A percentile compares a stretch with the other conserved stretches of the same genome.
Evolutionary conservation across 2,113 vertebrate genomes (phyloP).

Genomic region (Antigone vipio): DNA sequence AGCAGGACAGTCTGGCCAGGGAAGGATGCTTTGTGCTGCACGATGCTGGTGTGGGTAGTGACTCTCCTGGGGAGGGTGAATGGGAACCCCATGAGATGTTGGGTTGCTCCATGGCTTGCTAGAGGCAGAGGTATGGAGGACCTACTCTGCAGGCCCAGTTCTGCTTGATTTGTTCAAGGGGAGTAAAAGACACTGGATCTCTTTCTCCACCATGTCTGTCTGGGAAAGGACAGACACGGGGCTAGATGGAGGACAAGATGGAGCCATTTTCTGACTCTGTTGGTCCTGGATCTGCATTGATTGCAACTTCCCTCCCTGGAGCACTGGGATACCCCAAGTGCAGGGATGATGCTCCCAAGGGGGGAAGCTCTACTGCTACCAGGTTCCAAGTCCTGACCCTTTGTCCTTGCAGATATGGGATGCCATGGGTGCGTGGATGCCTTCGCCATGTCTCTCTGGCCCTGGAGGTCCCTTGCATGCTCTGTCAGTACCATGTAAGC

Average conservation of each 20-base stretch:
- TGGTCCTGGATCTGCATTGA: neutral
- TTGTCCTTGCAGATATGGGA: neutral
- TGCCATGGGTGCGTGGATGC: neutral
- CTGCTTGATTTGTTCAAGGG: neutral
- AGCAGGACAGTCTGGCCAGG: neutral
- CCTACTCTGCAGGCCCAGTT: neutral
- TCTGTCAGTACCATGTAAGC: neutral
- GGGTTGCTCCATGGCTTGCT: neutral
- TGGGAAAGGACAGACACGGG: neutral
- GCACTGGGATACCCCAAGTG: neutral
- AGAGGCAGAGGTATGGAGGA: neutral
- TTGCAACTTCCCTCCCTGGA: neutral
- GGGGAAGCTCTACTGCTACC: neutral
- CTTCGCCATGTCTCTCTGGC: neutral
- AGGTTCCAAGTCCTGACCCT: neutral
- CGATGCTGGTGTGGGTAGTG: neutral
- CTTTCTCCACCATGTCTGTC: neutral
- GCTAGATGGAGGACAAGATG: neutral
- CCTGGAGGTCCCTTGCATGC: neutral
- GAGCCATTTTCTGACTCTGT: neutral
- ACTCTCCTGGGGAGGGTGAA: neutral
- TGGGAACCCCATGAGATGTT: neutral
- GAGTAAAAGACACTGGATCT: neutral
- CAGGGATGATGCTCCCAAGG: neutral
- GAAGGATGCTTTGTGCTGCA: neutral